Evolutionary conservation across 2,888 invertebrate species (phyloP).

Genomic region (Hybos culiciformis): DNA sequence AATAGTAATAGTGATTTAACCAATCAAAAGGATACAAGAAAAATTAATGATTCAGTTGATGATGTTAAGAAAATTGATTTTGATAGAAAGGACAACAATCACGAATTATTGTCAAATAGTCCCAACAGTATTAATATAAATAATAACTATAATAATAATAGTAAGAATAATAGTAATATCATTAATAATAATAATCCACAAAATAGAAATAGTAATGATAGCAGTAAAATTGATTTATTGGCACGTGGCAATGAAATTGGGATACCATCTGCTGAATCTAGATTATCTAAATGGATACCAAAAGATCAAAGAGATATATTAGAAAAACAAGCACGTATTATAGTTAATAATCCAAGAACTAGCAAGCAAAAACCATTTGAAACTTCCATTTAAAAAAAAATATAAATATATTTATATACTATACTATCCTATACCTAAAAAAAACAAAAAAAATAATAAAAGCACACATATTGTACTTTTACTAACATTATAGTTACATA

Average conservation of each 20-base stretch:
- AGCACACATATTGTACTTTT: too few relatives aligned
- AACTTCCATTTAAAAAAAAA: conserved; percentile 3
- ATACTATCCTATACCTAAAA: too few relatives aligned
- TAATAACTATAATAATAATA: background rate
- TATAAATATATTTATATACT: too few relatives aligned
- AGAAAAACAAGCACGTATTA: conserved; percentile 29
- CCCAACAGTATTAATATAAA: background rate
- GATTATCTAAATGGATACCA: conserved; percentile 33
- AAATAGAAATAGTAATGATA: too few relatives aligned
- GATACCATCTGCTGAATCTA: conserved; percentile 26
- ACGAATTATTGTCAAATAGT: background rate
- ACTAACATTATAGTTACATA: too few relatives aligned
- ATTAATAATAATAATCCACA: background rate
- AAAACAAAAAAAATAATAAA: too few relatives aligned
- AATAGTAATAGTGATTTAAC: background rate
- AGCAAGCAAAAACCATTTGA: conserved; percentile 12
- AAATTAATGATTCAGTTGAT: background rate
- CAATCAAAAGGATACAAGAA: background rate
- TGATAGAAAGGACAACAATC: conserved; percentile 7
- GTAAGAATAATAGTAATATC: background rate
- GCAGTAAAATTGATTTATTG: conserved; percentile 22
- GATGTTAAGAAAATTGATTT: background rate
- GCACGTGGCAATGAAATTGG: conserved; percentile 30
- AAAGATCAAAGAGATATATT: conserved; percentile 33
- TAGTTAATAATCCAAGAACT: conserved; percentile 21